phyloP scores from a whole-genome alignment of 2,888 invertebrate genomes.

The Actias luna region DNA sequence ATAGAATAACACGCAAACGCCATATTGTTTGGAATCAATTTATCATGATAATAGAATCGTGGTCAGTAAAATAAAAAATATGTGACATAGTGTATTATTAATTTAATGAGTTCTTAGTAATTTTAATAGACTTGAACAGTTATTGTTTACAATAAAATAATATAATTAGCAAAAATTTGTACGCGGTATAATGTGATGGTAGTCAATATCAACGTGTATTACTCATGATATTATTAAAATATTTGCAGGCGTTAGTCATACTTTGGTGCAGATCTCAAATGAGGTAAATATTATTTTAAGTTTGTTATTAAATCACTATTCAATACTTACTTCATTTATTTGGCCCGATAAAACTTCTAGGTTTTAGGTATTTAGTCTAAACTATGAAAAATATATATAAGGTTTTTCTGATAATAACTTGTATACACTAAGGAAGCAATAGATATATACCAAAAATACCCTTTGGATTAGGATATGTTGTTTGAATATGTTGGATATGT shows the following conservation, averaged over 20 bases:
- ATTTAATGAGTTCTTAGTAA: neutral
- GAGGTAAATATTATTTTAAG: neutral
- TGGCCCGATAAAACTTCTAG: too few relatives aligned
- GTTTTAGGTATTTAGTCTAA: too few relatives aligned
- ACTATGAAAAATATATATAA: neutral
- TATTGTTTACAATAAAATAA: neutral
- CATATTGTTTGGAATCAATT: too few relatives aligned
- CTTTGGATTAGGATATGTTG: too few relatives aligned
- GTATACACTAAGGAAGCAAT: too few relatives aligned
- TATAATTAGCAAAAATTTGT: neutral
- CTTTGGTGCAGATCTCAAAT: neutral
- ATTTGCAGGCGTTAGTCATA: neutral
- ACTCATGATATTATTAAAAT: neutral
- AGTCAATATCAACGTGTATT: neutral
- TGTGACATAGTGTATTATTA: neutral
- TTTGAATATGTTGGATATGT: too few relatives aligned
- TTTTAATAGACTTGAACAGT: neutral
- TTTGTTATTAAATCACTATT: neutral
- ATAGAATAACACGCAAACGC: too few relatives aligned
- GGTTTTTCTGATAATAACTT: neutral
- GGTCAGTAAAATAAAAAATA: too few relatives aligned
- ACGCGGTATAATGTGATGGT: neutral
- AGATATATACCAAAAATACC: too few relatives aligned
- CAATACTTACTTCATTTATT: too few relatives aligned
- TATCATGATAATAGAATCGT: too few relatives aligned